Conservation (phyloP, 2,113 vertebrate genomes). For the Periophthalmodon schlosseri region DNA sequence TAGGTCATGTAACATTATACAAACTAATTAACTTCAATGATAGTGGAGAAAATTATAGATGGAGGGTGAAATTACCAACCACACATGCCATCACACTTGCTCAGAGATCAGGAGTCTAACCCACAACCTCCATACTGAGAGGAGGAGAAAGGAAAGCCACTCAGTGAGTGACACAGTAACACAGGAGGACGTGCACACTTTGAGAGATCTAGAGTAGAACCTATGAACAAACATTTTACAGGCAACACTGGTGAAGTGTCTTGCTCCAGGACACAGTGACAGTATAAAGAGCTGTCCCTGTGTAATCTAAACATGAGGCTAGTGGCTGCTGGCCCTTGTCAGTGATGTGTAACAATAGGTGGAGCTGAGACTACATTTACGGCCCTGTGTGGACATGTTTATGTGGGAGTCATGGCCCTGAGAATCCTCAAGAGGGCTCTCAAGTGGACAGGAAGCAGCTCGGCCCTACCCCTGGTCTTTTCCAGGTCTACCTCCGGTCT, state of each 20-base stretch:
- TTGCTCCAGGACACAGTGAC: not conserved
- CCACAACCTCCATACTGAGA: not conserved
- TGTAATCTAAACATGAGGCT: not conserved
- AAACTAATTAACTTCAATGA: slow-evolving; percentile 14
- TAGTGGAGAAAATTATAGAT: not conserved
- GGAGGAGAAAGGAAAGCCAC: no score
- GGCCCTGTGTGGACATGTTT: slow-evolving; percentile 52
- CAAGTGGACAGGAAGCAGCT: slow-evolving; percentile 66
- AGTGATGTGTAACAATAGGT: slow-evolving; percentile 28
- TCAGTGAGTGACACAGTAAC: no score
- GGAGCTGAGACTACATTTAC: slow-evolving; percentile 37
- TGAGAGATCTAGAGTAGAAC: no score
- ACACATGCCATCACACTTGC: not conserved
- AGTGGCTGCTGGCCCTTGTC: slow-evolving; percentile 15
- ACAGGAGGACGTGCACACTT: no score
- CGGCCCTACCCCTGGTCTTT: no score
- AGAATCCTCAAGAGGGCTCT: slow-evolving; percentile 61
- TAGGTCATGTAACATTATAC: slow-evolving; percentile 22
- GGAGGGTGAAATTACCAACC: not conserved
- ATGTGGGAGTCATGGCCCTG: slow-evolving; percentile 48
- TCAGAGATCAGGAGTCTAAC: not conserved
- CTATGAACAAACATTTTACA: not conserved
- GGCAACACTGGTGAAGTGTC: not conserved
- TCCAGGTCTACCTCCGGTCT: no score
- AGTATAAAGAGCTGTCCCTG: not conserved